Evolutionary conservation across 2,888 invertebrate genomes (phyloP), one percentile per base, ranked within the genome.

Genomic region (Onchidella celtica): DNA sequence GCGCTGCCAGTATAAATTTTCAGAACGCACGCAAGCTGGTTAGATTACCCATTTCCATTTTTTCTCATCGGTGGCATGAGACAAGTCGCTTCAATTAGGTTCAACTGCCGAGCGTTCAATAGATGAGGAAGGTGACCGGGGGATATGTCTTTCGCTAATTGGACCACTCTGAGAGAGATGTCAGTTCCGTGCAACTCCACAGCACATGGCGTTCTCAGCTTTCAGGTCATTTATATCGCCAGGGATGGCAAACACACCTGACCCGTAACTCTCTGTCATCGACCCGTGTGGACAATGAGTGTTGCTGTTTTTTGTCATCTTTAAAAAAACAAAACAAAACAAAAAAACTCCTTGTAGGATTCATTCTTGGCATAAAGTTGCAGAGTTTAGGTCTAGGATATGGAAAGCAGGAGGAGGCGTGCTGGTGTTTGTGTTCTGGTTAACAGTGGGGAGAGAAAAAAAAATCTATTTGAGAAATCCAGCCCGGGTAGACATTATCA

Each of bases 231-330:
- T 70, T 70, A n/a, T n/a, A n/a, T 59, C 59, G 59, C 24, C n/a
- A 24, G 24, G 34, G 55, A 6, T 14, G 24, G 57, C 32, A 72
- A n/a, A n/a, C 57, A 21, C 72, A 72, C 57, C 72, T 72, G 72
- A 72, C 72, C 21, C 59, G 29, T 17, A 72, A 59, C 29, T 55
- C 34, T 32, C 59, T 4, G 24, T 29, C 55, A 72, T 72, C 34
- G 72, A 72, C 59, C 59, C n/a, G 24, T 34, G 69, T 47, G 29
- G 3, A n/a, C 38, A 69, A 40, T 69, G 11, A n/a, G n/a, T n/a
- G n/a, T n/a, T n/a, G n/a, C n/a, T n/a, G n/a, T n/a, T n/a, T n/a
- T n/a, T n/a, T n/a, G n/a, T n/a, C n/a, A n/a, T n/a, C n/a, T n/a
- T n/a, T n/a, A n/a, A n/a, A n/a, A n/a, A n/a, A n/a, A n/a, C n/a